A percentile compares a stretch with the other conserved stretches of the same genome.
phyloP scores from a whole-genome alignment of 2,797 vertebrate species.

The Pseudomugil tenellus region DNA sequence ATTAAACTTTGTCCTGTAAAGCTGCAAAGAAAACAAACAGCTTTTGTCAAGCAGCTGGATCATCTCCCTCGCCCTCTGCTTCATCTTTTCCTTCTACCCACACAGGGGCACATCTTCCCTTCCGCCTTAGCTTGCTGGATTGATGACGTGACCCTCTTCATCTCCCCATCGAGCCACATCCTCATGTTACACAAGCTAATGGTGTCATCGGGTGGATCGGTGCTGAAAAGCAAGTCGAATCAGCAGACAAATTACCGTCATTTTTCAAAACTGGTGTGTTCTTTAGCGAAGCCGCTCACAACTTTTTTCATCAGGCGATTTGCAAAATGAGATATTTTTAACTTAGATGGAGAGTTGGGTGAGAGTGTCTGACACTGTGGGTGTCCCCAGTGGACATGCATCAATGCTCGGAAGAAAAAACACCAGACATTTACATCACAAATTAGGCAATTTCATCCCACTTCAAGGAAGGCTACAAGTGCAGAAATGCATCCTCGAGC shows the following conservation, averaged over 20 bases:
- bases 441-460: not conserved
- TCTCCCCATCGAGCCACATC: constrained; percentile 54
- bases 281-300: constrained; percentile 24
- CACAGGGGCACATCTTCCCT: constrained; percentile 29
- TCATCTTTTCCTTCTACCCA: constrained; percentile 26
- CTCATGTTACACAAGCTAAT: constrained; percentile 33
- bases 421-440: not conserved
- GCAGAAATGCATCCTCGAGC: not conserved
- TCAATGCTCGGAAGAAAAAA: not conserved
- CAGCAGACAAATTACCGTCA: constrained; percentile 59
- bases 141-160: constrained; percentile 65
- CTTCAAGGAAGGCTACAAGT: not conserved
- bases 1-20: constrained; percentile 11
- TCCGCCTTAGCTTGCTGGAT: constrained; percentile 55
- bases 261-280: constrained; percentile 61
- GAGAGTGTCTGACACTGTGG: constrained; percentile 21
- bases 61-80: constrained; percentile 44
- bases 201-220: constrained; percentile 39
- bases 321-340: constrained; percentile 4
- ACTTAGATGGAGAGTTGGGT: not conserved
- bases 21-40: not conserved
- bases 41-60: constrained; percentile 47
- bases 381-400: constrained; percentile 26
- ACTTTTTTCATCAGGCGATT: constrained; percentile 36
- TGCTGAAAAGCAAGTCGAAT: constrained; percentile 37